Base-by-base conservation (phyloP, 2,113 vertebrate species). In the Scalopus aquaticus region DNA sequence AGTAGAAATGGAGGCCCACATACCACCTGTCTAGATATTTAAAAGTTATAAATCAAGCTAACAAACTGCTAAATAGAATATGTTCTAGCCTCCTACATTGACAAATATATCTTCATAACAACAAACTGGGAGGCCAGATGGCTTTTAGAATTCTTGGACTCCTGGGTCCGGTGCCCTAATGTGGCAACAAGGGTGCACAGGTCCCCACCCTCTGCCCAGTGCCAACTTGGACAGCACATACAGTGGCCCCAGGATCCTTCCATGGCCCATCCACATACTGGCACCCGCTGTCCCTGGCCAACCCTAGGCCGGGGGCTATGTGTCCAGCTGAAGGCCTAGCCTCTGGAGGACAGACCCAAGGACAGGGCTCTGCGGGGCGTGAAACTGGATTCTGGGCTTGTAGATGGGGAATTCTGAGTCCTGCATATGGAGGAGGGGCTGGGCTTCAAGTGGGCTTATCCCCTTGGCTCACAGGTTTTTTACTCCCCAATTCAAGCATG, bases 21-120 rank as follows among this genome's bases (percentile, higher is more conserved):
- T 7, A 22, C 54, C 54, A 22, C 54, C 54, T 56, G 54, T 56
- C 54, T 56, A 22, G 54, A 22, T 22, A 22, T 56, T 56, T 56
- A 56, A 56, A 56, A 56, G 54, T 56, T 22, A 22, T 56, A 56
- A 56, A 22, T 6, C 17, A 56, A 56, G 54, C 54, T 22, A 6
- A 56, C 54, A 56, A 56, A 56, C 54, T 60, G 83, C 80, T 90
- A 77, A 72, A 62, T 16, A 90, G 88, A 87, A 80, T 64, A 39
- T 60, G 67, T 54, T 84, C 54, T 35, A 17, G 91, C 60, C 62
- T 69, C 77, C 81, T n/a, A 65, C 26, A 0, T 10, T 17, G 24
- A 44, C 39, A 83, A 69, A 88, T 35, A 9, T 12, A 76, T 42
- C 35, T 94, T 65, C n/a, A 9, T 3, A 6, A 85, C 56, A 82